Evolutionary conservation across 1,140 invertebrate genomes (phyloP), one percentile per base, ranked within the genome.

Genomic region (Augochlora pura): DNA sequence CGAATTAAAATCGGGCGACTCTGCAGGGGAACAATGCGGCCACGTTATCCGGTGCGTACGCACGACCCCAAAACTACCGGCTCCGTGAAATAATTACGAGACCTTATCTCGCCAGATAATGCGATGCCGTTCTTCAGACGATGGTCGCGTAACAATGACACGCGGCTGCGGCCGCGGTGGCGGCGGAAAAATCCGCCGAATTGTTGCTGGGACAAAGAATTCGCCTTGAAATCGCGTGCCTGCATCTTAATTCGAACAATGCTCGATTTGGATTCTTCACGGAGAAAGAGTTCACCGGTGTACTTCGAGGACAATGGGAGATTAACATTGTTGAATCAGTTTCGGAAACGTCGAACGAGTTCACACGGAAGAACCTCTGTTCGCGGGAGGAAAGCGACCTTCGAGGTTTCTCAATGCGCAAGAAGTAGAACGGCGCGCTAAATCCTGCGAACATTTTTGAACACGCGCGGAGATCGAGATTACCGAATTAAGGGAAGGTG

Each of bases 1-100:
- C 68, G 85, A 86, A 81, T 82, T 68, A 72, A 63, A 78, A 85
- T 81, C 74, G 74, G 71, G 42, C 23, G n/a, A 57, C 62, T 4
- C 60, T 27, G 69, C 66, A 54, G 52, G 12, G 32, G 59, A 77
- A 85, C 80, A 82, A 85, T 84, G 59, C 16, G 14, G 14, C 32
- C 16, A n/a, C 23, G 66, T 57, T 59, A 46, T 42, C 42, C 42
- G 1, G n/a, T 69, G 72, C 63, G 18, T 27, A 62, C 38, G 23
- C 21, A 65, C 38, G 59, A 32, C 63, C 71, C 69, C 39, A 78
- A 75, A 78, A 75, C 63, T 70, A 72, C 32, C 62, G 4, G 60
- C 42, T 21, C 46, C 60, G 10, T 59, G 49, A 60, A 69, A 84
- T 84, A 84, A 74, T 81, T 84, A 57, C 63, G 23, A 39, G 76